phyloP scores from a whole-genome alignment of 2,113 vertebrate genomes.

The Stigmatopora argus region DNA sequence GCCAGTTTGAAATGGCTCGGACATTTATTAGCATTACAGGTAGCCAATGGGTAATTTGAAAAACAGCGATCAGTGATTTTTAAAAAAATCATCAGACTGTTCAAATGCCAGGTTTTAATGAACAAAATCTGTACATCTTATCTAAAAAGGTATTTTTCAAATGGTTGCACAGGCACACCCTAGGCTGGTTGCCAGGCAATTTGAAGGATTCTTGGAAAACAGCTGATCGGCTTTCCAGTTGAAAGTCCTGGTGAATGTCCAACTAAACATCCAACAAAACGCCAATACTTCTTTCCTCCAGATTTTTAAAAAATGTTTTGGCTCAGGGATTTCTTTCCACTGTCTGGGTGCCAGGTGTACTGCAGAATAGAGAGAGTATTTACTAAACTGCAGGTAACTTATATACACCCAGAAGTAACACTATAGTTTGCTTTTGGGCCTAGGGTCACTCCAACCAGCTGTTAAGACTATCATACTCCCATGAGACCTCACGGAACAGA shows the following conservation, averaged over 20 bases:
- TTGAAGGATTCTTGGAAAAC: background rate
- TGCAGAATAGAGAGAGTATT: slow-evolving; percentile 3
- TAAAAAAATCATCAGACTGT: no score
- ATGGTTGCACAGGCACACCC: no score
- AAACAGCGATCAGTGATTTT: no score
- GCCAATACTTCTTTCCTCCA: background rate
- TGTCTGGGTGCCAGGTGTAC: background rate
- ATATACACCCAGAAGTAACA: background rate
- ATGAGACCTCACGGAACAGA: slow-evolving; percentile 49
- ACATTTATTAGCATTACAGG: no score
- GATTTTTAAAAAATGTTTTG: slow-evolving; percentile 1
- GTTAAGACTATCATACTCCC: slow-evolving; percentile 42
- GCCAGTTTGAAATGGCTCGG: no score
- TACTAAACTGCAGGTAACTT: slow-evolving; percentile 28
- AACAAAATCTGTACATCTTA: no score
- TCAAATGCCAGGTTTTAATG: no score
- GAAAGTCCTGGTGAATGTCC: background rate
- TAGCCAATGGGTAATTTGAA: no score
- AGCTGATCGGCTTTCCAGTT: slow-evolving; percentile 2
- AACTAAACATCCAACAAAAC: background rate
- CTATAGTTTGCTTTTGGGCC: background rate
- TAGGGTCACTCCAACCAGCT: slow-evolving; percentile 57
- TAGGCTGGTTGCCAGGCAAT: no score
- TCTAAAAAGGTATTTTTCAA: no score
- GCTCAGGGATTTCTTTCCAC: slow-evolving; percentile 6